These are phyloP conservation scores for Tachina fera DNA, from an alignment of 2,888 invertebrate genomes.

Conservation along the genomic window DNA sequence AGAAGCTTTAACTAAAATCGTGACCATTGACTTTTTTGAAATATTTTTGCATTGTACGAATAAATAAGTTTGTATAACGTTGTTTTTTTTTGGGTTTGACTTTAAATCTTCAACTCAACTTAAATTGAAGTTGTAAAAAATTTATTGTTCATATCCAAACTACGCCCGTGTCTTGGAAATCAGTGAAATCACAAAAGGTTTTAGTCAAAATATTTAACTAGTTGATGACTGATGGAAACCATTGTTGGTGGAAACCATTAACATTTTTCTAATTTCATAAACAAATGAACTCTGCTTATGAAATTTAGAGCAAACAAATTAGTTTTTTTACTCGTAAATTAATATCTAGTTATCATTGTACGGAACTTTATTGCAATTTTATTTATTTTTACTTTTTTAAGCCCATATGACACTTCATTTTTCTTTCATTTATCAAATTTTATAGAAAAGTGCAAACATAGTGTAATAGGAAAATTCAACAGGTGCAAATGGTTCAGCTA, in stretches of 20 bases:
- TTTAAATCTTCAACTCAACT: slow-evolving; percentile 61
- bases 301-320: slow-evolving; percentile 55
- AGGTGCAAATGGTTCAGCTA: no score
- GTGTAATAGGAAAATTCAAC: no score
- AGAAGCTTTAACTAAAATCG: slow-evolving; percentile 71
- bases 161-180: slow-evolving; percentile 53
- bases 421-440: no score
- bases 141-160: slow-evolving; percentile 32
- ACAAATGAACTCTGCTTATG: slow-evolving; percentile 28
- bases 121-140: slow-evolving; percentile 24
- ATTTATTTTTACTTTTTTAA: slow-evolving; percentile 10
- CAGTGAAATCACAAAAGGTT: slow-evolving; percentile 21
- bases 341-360: not conserved
- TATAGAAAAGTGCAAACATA: no score
- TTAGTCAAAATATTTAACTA: slow-evolving; percentile 49
- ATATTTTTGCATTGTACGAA: slow-evolving; percentile 7
- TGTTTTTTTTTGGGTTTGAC: slow-evolving; percentile 52
- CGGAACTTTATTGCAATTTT: not conserved
- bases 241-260: slow-evolving; percentile 5
- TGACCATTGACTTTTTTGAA: slow-evolving; percentile 66
- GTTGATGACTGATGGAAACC: slow-evolving; percentile 7
- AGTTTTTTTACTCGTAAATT: slow-evolving; percentile 41
- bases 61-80: not conserved
- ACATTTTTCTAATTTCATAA: slow-evolving; percentile 34
- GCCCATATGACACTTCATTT: no score